Conservation (phyloP, 2,888 invertebrate genomes). For the Dendrolimus pini region DNA sequence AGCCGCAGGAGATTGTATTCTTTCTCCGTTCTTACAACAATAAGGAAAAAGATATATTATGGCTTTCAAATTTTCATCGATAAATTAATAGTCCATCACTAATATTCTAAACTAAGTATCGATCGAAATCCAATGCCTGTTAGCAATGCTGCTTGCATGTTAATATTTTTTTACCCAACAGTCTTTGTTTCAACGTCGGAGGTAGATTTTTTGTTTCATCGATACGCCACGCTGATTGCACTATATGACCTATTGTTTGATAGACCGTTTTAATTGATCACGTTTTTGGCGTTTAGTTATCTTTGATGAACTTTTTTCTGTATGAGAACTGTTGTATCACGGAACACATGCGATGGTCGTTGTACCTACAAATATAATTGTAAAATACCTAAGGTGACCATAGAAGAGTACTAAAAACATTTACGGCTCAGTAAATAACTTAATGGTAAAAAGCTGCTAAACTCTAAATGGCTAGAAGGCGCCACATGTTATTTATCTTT, state of each 20-base stretch:
- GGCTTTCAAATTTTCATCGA: background rate
- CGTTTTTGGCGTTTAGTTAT: background rate
- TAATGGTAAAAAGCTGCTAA: no score
- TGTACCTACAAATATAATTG: no score
- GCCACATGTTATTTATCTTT: no score
- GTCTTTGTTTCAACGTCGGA: background rate
- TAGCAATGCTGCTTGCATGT: slow-evolving; percentile 7
- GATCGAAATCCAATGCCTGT: slow-evolving; percentile 10
- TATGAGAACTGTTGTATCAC: no score
- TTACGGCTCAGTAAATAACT: no score
- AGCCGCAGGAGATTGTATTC: no score
- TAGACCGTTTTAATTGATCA: background rate
- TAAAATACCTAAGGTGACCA: no score
- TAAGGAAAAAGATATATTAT: background rate
- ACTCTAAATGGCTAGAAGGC: no score
- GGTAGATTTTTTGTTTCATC: background rate
- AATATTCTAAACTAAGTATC: slow-evolving; percentile 2
- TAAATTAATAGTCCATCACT: background rate
- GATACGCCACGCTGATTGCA: background rate
- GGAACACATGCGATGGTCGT: no score
- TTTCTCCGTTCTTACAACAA: no score
- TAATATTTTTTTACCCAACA: slow-evolving; percentile 1
- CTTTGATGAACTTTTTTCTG: background rate
- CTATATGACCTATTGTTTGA: background rate
- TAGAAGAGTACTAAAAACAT: no score